Conservation (phyloP, 2,888 invertebrate species). For the Amphiduros pacificus region DNA sequence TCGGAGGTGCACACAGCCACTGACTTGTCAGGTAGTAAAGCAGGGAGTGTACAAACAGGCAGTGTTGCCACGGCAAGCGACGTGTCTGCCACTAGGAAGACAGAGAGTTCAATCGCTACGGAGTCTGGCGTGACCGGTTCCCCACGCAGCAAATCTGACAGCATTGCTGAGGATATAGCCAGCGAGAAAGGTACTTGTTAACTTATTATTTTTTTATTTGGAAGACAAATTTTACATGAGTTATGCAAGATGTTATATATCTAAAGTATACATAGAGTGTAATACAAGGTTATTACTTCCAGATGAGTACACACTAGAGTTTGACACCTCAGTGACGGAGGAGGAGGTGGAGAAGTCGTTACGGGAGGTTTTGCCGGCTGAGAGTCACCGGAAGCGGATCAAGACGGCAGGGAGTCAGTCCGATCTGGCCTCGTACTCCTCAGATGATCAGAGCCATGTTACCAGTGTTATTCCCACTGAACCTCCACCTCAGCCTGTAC, state of each 20-base stretch:
- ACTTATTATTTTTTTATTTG: background rate
- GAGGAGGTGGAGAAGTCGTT: slow-evolving; percentile 52
- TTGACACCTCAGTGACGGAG: slow-evolving; percentile 53
- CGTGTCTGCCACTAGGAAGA: slow-evolving; percentile 11
- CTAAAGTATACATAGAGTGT: background rate
- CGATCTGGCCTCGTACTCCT: slow-evolving; percentile 10
- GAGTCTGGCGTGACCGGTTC: slow-evolving; percentile 12
- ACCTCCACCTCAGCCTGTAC: too few species aligned
- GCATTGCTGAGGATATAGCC: slow-evolving; percentile 19
- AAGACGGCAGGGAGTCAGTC: slow-evolving; percentile 33
- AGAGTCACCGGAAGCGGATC: slow-evolving; percentile 48
- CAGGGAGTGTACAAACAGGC: slow-evolving; percentile 1
- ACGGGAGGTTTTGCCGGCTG: slow-evolving; percentile 50
- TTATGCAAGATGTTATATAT: background rate
- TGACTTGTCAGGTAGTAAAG: background rate
- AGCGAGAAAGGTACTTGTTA: slow-evolving; percentile 18
- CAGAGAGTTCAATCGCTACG: slow-evolving; percentile 35
- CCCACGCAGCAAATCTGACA: slow-evolving; percentile 20
- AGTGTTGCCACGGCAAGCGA: slow-evolving; percentile 14
- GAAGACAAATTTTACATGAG: too few species aligned
- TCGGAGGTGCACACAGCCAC: background rate
- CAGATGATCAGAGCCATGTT: too few species aligned
- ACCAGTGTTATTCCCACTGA: too few species aligned
- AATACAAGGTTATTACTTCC: background rate
- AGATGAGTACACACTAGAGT: slow-evolving; percentile 30